Percentiles rank a stretch among this genome's conserved stretches.
Conservation (phyloP, 2,113 vertebrate species). For the Puntigrus tetrazona region DNA sequence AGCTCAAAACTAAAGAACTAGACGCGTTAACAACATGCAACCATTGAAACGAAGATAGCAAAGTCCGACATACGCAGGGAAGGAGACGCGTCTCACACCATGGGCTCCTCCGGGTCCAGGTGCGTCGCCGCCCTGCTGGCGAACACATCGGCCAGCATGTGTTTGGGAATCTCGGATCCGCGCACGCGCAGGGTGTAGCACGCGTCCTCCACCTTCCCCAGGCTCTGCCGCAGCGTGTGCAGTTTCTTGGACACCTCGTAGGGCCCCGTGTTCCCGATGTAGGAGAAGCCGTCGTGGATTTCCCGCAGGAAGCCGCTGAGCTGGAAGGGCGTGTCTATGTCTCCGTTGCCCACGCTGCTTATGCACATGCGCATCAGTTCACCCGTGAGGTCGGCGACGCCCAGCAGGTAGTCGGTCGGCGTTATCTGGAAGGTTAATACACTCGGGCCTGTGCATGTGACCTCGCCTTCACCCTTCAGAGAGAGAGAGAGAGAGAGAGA, state of each 20-base stretch:
- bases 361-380: conserved; percentile 98
- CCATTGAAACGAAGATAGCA: background rate
- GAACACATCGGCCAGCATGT: conserved; percentile 96
- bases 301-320: conserved; percentile 91
- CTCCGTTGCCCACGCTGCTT: conserved; percentile 93
- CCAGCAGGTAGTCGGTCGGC: conserved; percentile 92
- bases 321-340: conserved; percentile 95
- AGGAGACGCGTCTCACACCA: conserved; percentile 58
- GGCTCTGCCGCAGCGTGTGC: conserved; percentile 90
- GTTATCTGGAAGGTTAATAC: conserved; percentile 83
- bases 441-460: conserved; percentile 55
- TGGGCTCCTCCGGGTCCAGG: conserved; percentile 88
- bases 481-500: too few species aligned
- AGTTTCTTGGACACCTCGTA: conserved; percentile 98
- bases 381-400: conserved; percentile 93
- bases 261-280: conserved; percentile 94
- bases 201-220: conserved; percentile 95
- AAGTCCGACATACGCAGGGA: background rate
- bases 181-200: conserved; percentile 91
- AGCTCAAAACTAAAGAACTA: background rate
- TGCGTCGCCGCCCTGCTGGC: conserved; percentile 80
- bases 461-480: conserved; percentile 64
- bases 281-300: conserved; percentile 94
- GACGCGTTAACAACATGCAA: background rate
- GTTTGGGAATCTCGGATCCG: conserved; percentile 95